Evolutionary conservation across 2,797 vertebrate genomes (phyloP).

Genomic region (Lacerta agilis): DNA sequence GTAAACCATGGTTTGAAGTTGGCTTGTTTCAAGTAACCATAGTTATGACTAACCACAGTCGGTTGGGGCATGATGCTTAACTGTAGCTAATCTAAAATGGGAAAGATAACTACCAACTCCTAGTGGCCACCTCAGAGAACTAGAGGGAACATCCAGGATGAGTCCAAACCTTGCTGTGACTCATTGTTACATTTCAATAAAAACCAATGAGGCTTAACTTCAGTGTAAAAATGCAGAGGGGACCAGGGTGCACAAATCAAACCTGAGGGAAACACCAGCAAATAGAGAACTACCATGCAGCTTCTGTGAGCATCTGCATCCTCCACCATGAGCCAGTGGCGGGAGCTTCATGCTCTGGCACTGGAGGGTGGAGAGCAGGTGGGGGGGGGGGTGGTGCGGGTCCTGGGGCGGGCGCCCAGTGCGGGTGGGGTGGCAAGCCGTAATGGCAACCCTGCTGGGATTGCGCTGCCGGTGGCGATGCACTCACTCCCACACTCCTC

Average conservation of each 20-base stretch:
- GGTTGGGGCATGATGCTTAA: background rate
- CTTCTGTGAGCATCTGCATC: background rate
- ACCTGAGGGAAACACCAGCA: background rate
- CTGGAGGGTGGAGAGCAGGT: too few relatives aligned
- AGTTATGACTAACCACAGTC: background rate
- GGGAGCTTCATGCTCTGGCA: too few relatives aligned
- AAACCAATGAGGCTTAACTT: background rate
- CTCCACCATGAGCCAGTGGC: background rate
- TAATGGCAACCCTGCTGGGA: too few relatives aligned
- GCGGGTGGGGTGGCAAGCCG: rapidly evolving
- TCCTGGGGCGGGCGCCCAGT: too few relatives aligned
- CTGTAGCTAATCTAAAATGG: background rate
- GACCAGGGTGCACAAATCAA: background rate
- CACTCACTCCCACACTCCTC: too few relatives aligned
- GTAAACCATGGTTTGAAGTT: conserved; percentile 2
- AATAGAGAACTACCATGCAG: background rate
- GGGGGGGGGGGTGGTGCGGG: rapidly evolving
- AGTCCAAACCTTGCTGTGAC: background rate
- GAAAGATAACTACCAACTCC: background rate
- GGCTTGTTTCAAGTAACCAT: background rate
- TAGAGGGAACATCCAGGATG: background rate
- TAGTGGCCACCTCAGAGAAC: background rate
- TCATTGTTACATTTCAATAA: conserved; percentile 1
- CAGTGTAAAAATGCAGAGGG: background rate
- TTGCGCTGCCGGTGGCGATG: too few relatives aligned